A percentile compares a stretch with the other conserved stretches of the same genome.
Conservation (phyloP, 1,140 invertebrate species). For the Chrysomallon squamiferum region DNA sequence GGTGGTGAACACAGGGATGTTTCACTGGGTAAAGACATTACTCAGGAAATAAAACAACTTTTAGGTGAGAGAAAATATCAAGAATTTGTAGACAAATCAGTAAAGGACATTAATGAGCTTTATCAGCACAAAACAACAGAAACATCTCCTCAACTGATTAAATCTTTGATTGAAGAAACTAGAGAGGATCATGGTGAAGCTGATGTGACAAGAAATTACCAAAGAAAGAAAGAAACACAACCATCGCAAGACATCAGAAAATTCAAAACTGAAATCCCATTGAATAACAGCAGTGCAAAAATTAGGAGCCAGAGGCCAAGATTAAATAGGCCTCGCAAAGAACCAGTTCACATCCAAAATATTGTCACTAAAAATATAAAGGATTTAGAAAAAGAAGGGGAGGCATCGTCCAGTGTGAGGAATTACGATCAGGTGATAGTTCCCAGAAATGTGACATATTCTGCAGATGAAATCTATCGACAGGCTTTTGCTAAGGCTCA, state of each 20-base stretch:
- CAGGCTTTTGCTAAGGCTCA: conserved; percentile 33
- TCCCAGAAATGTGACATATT: conserved; percentile 37
- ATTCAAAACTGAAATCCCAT: too few relatives aligned
- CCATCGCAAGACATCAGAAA: too few relatives aligned
- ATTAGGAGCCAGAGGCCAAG: conserved; percentile 10
- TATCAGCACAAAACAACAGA: conserved; percentile 22
- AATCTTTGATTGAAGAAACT: not conserved
- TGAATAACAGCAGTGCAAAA: not conserved
- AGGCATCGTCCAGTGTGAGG: conserved; percentile 9
- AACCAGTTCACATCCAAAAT: conserved; percentile 10
- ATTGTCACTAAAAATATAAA: conserved; percentile 17
- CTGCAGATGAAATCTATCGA: conserved; percentile 47
- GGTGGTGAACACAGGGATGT: not conserved
- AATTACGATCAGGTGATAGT: conserved; percentile 45
- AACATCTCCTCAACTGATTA: conserved; percentile 12
- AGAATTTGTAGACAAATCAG: conserved; percentile 36
- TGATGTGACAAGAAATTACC: conserved; percentile 5
- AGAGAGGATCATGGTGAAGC: not conserved
- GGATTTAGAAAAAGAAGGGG: not conserved
- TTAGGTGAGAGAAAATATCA: conserved; percentile 39
- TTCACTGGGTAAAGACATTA: not conserved
- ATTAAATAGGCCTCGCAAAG: conserved; percentile 22
- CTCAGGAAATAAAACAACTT: conserved; percentile 28
- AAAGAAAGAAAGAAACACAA: conserved; percentile 2
- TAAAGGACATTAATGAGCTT: conserved; percentile 30